Percentiles rank a stretch among this genome's conserved stretches.
Evolutionary conservation across 1,140 invertebrate genomes (phyloP).

Genomic region (Orchestia grillus): DNA sequence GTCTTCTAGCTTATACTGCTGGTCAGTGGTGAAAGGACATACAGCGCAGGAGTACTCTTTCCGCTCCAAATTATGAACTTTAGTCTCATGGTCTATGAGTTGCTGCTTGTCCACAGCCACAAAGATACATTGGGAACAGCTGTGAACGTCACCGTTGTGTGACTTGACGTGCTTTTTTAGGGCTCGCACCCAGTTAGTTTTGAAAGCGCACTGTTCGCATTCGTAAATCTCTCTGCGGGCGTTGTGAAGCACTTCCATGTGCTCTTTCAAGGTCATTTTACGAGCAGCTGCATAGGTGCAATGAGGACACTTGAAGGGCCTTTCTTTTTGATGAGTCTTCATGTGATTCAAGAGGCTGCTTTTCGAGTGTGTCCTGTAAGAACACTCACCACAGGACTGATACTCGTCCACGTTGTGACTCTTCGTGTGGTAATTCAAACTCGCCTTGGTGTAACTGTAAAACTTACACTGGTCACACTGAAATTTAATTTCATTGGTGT

Average conservation of each 20-base stretch:
- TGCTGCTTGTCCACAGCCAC: constrained; percentile 5
- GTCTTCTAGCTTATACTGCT: constrained; percentile 32
- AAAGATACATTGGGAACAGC: constrained; percentile 18
- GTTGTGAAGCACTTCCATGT: constrained; percentile 51
- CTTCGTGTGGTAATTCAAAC: constrained; percentile 30
- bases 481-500: constrained; percentile 40
- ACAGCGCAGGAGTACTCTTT: neutral
- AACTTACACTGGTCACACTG: constrained; percentile 44
- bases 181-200: constrained; percentile 27
- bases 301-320: constrained; percentile 40
- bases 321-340: constrained; percentile 40
- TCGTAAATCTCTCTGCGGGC: constrained; percentile 40
- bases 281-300: constrained; percentile 30
- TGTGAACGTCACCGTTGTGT: neutral
- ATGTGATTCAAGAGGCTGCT: constrained; percentile 21
- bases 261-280: constrained; percentile 41
- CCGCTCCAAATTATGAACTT: constrained; percentile 4
- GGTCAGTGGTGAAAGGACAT: constrained; percentile 26
- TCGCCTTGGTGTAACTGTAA: constrained; percentile 29
- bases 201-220: constrained; percentile 27
- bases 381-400: constrained; percentile 25
- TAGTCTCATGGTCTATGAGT: neutral
- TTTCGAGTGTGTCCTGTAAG: constrained; percentile 30
- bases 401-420: constrained; percentile 28
- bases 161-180: constrained; percentile 35